phyloP scores from a whole-genome alignment of 37 sponge, comb jelly and placozoan species.

The Chondrosia reniformis region DNA sequence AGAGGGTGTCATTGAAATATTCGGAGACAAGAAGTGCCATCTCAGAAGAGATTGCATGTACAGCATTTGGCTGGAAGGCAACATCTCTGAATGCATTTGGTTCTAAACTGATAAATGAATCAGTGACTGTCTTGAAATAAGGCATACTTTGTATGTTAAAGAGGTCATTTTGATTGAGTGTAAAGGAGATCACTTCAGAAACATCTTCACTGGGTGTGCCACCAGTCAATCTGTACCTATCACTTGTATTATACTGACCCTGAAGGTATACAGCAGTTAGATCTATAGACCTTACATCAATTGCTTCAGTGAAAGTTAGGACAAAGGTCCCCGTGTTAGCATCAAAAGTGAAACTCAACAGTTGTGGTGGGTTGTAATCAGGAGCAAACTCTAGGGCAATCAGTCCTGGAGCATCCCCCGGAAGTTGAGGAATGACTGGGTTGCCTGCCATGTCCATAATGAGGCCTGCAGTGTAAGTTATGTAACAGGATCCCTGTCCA shows the following conservation, averaged over 20 bases:
- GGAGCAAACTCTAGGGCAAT: conserved; percentile 56
- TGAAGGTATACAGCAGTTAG: conserved; percentile 68
- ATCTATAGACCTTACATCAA: conserved; percentile 51
- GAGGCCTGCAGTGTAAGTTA: conserved; percentile 57
- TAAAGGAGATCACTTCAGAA: conserved; percentile 49
- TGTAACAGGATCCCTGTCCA: conserved; percentile 75
- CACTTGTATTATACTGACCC: conserved; percentile 29
- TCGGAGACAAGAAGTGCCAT: conserved; percentile 35
- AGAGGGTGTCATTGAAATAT: conserved; percentile 36
- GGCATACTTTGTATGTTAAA: conserved; percentile 44
- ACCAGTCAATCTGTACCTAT: conserved; percentile 65
- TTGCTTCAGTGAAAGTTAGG: conserved; percentile 77
- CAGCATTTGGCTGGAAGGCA: conserved; percentile 42
- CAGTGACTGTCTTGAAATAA: conserved; percentile 34
- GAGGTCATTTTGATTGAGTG: conserved; percentile 46
- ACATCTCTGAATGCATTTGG: conserved; percentile 57
- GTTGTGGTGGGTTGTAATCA: conserved; percentile 49
- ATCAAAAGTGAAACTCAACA: conserved; percentile 44
- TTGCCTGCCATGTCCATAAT: conserved; percentile 64
- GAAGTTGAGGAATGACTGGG: conserved; percentile 32
- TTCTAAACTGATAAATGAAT: conserved; percentile 76
- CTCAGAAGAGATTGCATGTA: conserved; percentile 33
- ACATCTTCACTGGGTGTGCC: conserved; percentile 27
- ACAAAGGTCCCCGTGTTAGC: conserved; percentile 47
- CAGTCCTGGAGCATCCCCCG: conserved; percentile 59